Percentiles rank a stretch among this genome's conserved stretches.
Conservation (phyloP, 2,888 invertebrate genomes). For the Sinodicranocentrus sp. region DNA sequence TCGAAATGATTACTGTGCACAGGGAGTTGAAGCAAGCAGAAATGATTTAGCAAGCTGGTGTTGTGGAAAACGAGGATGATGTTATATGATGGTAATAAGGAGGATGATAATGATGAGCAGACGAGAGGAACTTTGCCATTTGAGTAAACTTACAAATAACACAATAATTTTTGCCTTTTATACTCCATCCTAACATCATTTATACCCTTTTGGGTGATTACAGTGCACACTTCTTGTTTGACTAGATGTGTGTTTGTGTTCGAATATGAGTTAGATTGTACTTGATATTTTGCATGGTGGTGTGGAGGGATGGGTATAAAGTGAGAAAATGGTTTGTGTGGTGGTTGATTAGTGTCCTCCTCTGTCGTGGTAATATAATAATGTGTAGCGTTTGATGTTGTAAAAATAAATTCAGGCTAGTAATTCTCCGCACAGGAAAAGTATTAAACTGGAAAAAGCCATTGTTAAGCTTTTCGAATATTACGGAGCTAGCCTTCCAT, state of each 20-base stretch:
- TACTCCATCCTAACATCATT: conserved; percentile 2
- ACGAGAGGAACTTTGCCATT: conserved; percentile 47
- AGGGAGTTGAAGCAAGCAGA: background rate
- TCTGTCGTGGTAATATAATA: background rate
- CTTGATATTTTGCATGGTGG: no score
- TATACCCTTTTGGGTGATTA: background rate
- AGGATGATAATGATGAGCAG: no score
- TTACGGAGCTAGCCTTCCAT: conserved; percentile 8
- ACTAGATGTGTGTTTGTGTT: background rate
- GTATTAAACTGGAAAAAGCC: conserved; percentile 21
- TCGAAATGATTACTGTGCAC: conserved; percentile 54
- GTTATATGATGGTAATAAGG: conserved; percentile 2
- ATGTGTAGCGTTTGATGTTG: background rate
- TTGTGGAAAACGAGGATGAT: conserved; percentile 51
- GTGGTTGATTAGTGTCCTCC: background rate
- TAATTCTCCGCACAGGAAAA: conserved; percentile 6
- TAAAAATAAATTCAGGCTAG: background rate
- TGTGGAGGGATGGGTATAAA: no score
- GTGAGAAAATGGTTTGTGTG: no score
- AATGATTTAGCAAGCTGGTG: conserved; percentile 40
- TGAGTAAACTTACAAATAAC: conserved; percentile 53
- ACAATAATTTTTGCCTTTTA: conserved; percentile 26
- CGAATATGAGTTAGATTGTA: background rate
- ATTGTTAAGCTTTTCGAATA: background rate
- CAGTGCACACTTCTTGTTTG: background rate